Percentiles rank a stretch among this genome's conserved stretches.
These are phyloP conservation scores for Serinus canaria DNA, from an alignment of 2,113 vertebrate genomes.

Conservation along the genomic window DNA sequence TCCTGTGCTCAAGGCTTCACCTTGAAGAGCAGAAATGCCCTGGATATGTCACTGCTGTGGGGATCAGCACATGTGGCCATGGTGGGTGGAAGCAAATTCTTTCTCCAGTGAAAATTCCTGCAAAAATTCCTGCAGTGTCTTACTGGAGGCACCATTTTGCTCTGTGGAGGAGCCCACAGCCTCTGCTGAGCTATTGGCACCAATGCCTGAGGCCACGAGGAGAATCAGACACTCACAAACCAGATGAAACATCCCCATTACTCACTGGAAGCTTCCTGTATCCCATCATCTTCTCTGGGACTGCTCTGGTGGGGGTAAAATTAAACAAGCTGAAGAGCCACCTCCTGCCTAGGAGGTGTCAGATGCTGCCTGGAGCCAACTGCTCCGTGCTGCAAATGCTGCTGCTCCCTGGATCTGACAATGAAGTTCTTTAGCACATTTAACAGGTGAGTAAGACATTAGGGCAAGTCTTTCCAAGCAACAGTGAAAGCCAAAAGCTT, in stretches of 20 bases:
- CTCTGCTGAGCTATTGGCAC: not conserved
- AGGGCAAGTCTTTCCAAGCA: conserved; percentile 61
- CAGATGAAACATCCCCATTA: not conserved
- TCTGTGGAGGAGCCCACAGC: not conserved
- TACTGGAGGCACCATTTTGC: not conserved
- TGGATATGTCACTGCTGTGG: not conserved
- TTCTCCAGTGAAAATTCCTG: not conserved
- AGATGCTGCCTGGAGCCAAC: not conserved
- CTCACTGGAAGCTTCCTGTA: not conserved
- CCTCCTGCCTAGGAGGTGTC: not conserved
- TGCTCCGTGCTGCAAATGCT: not conserved
- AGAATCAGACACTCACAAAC: not conserved
- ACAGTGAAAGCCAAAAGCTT: conserved; percentile 50
- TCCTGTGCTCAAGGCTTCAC: not conserved
- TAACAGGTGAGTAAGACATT: conserved; percentile 70
- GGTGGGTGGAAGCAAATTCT: not conserved
- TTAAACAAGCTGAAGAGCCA: not conserved
- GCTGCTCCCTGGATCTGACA: conserved; percentile 31
- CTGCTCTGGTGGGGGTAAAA: not conserved
- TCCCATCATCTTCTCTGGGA: not conserved
- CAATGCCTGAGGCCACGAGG: not conserved
- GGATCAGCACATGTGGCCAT: accelerated
- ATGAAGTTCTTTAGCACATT: conserved; percentile 43
- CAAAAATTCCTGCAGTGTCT: not conserved
- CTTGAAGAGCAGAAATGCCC: not conserved